A percentile compares a stretch with the other conserved stretches of the same genome.
Conservation (phyloP, 2,888 invertebrate species). For the Platypus cylindrus region DNA sequence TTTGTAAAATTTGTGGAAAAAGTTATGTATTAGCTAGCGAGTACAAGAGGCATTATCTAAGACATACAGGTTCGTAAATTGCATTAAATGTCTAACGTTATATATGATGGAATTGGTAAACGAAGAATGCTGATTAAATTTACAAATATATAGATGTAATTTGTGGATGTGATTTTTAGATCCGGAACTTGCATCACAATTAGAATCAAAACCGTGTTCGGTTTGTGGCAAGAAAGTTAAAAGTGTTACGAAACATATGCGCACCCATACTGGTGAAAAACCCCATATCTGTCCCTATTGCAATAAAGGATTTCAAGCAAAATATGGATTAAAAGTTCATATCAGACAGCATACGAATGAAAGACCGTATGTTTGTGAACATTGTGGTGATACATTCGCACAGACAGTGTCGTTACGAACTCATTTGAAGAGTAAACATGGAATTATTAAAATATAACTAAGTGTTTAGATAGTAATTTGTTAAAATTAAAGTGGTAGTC, state of each 20-base stretch:
- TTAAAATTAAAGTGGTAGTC: too few relatives aligned
- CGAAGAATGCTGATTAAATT: not conserved
- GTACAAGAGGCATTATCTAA: constrained; percentile 23
- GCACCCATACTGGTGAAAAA: constrained; percentile 25
- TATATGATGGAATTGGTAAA: not conserved
- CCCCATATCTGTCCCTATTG: constrained; percentile 23
- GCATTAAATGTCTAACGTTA: constrained; percentile 19
- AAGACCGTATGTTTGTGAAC: constrained; percentile 23
- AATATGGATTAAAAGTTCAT: constrained; percentile 25
- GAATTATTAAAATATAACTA: too few relatives aligned
- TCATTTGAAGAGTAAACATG: constrained; percentile 27
- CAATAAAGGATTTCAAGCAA: constrained; percentile 24
- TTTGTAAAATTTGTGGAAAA: constrained; percentile 27
- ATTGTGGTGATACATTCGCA: constrained; percentile 20
- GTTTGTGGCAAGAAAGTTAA: constrained; percentile 26
- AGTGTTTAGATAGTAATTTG: too few relatives aligned
- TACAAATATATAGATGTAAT: constrained; percentile 23
- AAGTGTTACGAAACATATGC: constrained; percentile 24
- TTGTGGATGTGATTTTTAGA: too few relatives aligned
- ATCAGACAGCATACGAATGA: constrained; percentile 26
- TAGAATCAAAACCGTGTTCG: too few relatives aligned
- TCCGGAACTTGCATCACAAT: too few relatives aligned
- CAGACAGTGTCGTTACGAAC: constrained; percentile 25
- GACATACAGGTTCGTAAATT: constrained; percentile 23
- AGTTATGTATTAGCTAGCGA: constrained; percentile 24